phyloP scores from a whole-genome alignment of 2,113 vertebrate species.

The rat (Rattus norvegicus) region GRCr8 NC_086020.1:10256501-10257000 shows the following conservation, averaged over 20 bases:
- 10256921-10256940: not conserved
- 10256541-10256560: too few relatives aligned
- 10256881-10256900: not conserved
- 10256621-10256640: not conserved
- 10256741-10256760: not conserved
- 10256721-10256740: not conserved
- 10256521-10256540: too few relatives aligned
- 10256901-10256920: not conserved
- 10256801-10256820: not conserved
- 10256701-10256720: rapidly evolving
- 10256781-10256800: not conserved
- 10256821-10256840: not conserved
- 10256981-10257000: not conserved
- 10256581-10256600: too few relatives aligned
- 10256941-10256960: not conserved
- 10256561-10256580: too few relatives aligned
- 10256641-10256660: not conserved
- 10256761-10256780: not conserved
- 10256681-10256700: not conserved
- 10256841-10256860: not conserved
- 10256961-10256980: not conserved
- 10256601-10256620: too few relatives aligned
- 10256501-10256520: too few relatives aligned
- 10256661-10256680: not conserved
- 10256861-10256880: not conserved